Evolutionary conservation across 2,113 vertebrate genomes (phyloP).

Genomic region (Nymphicus hollandicus): DNA sequence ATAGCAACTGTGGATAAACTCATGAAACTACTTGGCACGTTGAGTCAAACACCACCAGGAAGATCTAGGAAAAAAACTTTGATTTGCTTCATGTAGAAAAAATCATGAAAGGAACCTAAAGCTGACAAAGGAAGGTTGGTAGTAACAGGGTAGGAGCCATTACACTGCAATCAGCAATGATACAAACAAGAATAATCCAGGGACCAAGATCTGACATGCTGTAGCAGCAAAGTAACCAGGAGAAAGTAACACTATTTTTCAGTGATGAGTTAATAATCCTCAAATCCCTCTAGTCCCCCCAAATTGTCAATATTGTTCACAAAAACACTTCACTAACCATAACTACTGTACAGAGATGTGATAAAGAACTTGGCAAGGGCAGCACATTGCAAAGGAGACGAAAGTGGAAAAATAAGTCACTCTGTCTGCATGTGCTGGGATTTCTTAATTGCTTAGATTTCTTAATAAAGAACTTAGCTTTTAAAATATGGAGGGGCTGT

Average conservation of each 20-base stretch:
- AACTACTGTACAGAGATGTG: not conserved
- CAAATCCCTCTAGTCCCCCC: not conserved
- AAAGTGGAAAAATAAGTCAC: not conserved
- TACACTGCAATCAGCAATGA: not conserved
- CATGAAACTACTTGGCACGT: not conserved
- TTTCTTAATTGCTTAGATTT: not conserved
- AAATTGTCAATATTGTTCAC: not conserved
- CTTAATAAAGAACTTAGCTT: not conserved
- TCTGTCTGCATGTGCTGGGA: not conserved
- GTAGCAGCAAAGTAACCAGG: not conserved
- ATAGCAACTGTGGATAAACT: not conserved
- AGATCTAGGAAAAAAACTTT: not conserved
- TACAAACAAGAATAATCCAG: not conserved
- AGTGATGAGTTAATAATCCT: not conserved
- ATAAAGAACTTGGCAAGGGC: not conserved
- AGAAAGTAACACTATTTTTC: not conserved
- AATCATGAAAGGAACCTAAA: not conserved
- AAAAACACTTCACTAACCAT: not conserved
- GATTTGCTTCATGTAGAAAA: not conserved
- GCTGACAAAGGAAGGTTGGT: not conserved
- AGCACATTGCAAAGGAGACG: not conserved
- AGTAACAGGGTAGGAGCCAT: not conserved
- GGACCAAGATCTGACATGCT: not conserved
- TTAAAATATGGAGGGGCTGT: not conserved
- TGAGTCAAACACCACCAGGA: not conserved